phyloP scores from a whole-genome alignment of 2,113 vertebrate species.

The Bubalus kerabau region DNA sequence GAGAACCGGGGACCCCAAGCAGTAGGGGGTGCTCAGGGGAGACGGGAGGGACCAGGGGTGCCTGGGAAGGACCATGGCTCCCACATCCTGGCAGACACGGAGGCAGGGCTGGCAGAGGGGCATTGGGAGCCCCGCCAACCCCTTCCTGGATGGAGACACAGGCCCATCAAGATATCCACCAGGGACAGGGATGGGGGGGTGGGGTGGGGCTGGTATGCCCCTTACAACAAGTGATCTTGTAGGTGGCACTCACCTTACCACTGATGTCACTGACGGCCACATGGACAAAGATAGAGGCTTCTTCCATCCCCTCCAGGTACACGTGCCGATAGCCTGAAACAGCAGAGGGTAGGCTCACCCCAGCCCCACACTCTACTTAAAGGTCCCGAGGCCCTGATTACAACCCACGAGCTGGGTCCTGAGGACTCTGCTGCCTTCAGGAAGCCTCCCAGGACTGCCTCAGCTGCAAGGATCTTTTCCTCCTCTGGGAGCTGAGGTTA shows the following conservation, averaged over 20 bases:
- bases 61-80: neutral
- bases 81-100: fast-evolving
- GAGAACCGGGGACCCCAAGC: neutral
- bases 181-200: neutral
- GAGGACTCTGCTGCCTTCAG: neutral
- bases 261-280: conserved; percentile 94
- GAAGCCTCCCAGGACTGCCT: neutral
- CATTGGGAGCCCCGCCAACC: fast-evolving
- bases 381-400: neutral
- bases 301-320: conserved; percentile 98
- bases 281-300: conserved; percentile 98
- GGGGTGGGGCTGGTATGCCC: neutral
- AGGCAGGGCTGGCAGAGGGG: neutral
- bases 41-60: fast-evolving
- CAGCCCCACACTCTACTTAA: fast-evolving
- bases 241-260: conserved; percentile 92
- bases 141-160: neutral
- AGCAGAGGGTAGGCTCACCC: neutral
- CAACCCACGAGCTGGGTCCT: fast-evolving
- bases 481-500: neutral
- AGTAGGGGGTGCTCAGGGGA: neutral
- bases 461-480: neutral
- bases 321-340: conserved; percentile 94
- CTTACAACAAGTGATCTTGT: fast-evolving
- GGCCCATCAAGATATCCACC: fast-evolving